phyloP scores from a whole-genome alignment of 2,888 invertebrate species.

The Chydorus sphaericus region DNA sequence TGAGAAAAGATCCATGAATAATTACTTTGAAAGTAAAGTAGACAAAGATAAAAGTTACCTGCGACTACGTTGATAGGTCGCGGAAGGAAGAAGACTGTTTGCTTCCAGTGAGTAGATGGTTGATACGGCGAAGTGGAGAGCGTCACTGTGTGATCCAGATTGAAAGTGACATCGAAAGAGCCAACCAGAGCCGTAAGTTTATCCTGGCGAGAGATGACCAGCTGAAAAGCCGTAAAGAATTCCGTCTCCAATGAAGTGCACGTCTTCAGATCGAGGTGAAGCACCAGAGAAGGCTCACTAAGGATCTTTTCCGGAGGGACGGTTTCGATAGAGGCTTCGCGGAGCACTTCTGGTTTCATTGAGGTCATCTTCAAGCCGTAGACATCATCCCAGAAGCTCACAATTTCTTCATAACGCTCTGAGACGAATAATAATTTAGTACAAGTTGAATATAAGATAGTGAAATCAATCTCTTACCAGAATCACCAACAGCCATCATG shows the following conservation, averaged over 20 bases:
- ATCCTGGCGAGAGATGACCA: constrained; percentile 42
- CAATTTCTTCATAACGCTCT: constrained; percentile 51
- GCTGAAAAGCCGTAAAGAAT: constrained; percentile 27
- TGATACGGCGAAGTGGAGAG: constrained; percentile 66
- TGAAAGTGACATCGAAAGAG: constrained; percentile 79
- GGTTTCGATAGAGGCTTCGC: constrained; percentile 56
- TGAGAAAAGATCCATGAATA: constrained; percentile 17
- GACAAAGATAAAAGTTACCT: constrained; percentile 32
- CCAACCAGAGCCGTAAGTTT: constrained; percentile 66
- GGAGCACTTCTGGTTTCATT: constrained; percentile 67
- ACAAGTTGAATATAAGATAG: constrained; percentile 2
- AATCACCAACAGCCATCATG: constrained; percentile 62
- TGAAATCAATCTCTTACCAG: constrained; percentile 30
- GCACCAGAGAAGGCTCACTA: constrained; percentile 47
- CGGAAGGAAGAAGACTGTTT: constrained; percentile 72
- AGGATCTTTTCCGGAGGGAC: constrained; percentile 48
- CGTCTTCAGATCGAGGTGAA: constrained; percentile 54
- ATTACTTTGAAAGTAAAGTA: neutral
- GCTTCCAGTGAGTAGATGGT: constrained; percentile 82
- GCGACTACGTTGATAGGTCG: constrained; percentile 51
- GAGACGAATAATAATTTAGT: constrained; percentile 23
- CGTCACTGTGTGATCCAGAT: constrained; percentile 45
- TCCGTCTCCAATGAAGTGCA: constrained; percentile 47
- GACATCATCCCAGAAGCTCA: constrained; percentile 82
- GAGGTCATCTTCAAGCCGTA: constrained; percentile 89